Evolutionary conservation across 2,797 vertebrate species (phyloP), one percentile per base, ranked within the genome.

Genomic region (Melanotaenia trifasciata): DNA sequence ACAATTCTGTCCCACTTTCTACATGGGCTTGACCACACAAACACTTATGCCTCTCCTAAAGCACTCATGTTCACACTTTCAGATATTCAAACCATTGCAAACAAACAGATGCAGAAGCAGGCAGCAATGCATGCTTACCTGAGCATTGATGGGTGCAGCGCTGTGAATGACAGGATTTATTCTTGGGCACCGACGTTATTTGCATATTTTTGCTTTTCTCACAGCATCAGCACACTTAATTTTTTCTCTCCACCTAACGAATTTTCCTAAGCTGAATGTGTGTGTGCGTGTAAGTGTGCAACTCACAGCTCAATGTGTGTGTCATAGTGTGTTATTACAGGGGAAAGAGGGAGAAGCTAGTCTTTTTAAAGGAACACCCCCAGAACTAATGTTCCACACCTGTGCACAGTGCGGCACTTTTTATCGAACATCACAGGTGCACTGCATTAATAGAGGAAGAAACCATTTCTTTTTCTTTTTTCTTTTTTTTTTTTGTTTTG

Each of bases 331-430:
- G 87, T 87, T 87, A 90, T 90, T 90, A 92, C 78, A 85, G 87
- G 74, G 74, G 83, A 80, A 88, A 87, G 87, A 86, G 80, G 72
- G 77, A 90, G 83, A 89, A 87, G 84, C 78, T 92, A 86, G 90
- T 94, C 93, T 94, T 94, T 90, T 94, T 94, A 91, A 94, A 94
- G 94, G 92, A 94, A 94, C 94, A 93, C 94, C 93, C 94, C 93
- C 94, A 94, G 93, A 95, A 95, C 94, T 95, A 95, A 95, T 95
- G 94, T 95, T 95, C 94, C 94, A 94, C 95, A 95, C 95, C 95
- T 95, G 95, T 94, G 94, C 94, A 94, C 92, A 94, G 93, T 90
- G 91, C 92, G 85, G 89, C 93, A 89, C 92, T 92, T 94, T 94
- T 95, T 95, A 95, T 95, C 94, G 90, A 94, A 93, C 93, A 94